These are phyloP conservation scores for Scolanthus callimorphus DNA, from an alignment of 92 coral and sea anemone genomes.

Conservation along the genomic window DNA sequence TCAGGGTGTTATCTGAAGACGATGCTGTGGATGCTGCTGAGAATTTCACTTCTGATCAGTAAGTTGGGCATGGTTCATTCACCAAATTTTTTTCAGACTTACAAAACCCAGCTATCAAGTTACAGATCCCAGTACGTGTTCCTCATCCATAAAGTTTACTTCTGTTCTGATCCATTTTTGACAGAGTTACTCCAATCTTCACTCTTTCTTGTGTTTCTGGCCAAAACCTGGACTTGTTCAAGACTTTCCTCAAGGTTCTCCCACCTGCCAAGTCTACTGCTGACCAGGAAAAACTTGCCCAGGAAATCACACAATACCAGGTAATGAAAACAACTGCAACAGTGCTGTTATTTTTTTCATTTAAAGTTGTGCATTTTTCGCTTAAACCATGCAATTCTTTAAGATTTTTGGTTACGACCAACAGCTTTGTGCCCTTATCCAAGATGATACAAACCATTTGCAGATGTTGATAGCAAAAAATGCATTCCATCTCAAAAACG, in stretches of 20 bases:
- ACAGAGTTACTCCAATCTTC: constrained; percentile 95
- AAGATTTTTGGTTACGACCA: not conserved
- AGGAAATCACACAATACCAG: constrained; percentile 82
- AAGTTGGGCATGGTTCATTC: too few species aligned
- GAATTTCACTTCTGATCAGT: constrained; percentile 82
- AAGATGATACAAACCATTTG: too few species aligned
- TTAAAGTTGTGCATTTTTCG: not conserved
- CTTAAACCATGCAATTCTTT: not conserved
- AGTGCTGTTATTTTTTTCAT: too few species aligned
- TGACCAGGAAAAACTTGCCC: constrained; percentile 93
- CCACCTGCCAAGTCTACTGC: constrained; percentile 84
- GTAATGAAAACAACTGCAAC: constrained; percentile 40
- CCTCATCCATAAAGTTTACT: not conserved
- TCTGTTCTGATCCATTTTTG: not conserved
- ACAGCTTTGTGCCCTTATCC: too few species aligned
- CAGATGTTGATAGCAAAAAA: too few species aligned
- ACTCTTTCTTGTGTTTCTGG: constrained; percentile 96
- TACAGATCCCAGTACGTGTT: too few species aligned
- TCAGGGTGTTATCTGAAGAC: constrained; percentile 67
- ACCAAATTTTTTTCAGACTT: too few species aligned
- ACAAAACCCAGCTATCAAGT: too few species aligned
- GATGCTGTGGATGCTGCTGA: constrained; percentile 91
- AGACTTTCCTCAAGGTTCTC: constrained; percentile 80
- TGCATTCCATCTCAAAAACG: too few species aligned
- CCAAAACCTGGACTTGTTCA: constrained; percentile 70